phyloP scores from a whole-genome alignment of 1,140 invertebrate genomes.

The Asobara japonica region DNA sequence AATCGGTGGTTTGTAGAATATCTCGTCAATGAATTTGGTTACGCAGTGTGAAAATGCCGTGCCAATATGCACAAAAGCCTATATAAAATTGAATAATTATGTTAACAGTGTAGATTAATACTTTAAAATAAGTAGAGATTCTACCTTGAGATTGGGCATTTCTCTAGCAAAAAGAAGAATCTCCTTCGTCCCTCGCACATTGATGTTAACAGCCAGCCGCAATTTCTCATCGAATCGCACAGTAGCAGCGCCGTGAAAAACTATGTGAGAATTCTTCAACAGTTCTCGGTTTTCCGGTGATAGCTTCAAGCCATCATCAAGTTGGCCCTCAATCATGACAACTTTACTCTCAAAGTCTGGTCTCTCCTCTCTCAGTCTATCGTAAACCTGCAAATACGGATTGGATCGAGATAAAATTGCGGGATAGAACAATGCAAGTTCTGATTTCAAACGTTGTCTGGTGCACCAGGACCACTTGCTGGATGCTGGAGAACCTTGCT shows the following conservation, averaged over 20 bases:
- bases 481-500: no score
- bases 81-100: background rate
- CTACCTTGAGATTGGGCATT: slow-evolving; percentile 75
- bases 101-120: background rate
- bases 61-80: slow-evolving; percentile 68
- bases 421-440: no score
- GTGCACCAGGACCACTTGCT: no score
- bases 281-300: slow-evolving; percentile 62
- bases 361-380: slow-evolving; percentile 59
- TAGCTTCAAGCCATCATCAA: slow-evolving; percentile 70
- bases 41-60: slow-evolving; percentile 78
- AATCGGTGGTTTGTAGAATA: slow-evolving; percentile 65
- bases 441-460: no score
- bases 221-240: slow-evolving; percentile 87
- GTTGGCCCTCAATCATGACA: slow-evolving; percentile 71
- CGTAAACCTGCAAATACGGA: slow-evolving; percentile 67
- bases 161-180: slow-evolving; percentile 71
- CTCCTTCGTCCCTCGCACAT: slow-evolving; percentile 71
- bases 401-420: no score
- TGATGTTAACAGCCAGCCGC: slow-evolving; percentile 71
- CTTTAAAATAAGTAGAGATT: background rate
- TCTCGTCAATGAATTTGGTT: slow-evolving; percentile 70
- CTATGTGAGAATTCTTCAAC: slow-evolving; percentile 69
- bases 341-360: slow-evolving; percentile 67
- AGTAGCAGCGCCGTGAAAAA: slow-evolving; percentile 93